These are phyloP conservation scores for Platycheirus rosarum DNA, from an alignment of 2,888 invertebrate genomes.

Conservation along the genomic window DNA sequence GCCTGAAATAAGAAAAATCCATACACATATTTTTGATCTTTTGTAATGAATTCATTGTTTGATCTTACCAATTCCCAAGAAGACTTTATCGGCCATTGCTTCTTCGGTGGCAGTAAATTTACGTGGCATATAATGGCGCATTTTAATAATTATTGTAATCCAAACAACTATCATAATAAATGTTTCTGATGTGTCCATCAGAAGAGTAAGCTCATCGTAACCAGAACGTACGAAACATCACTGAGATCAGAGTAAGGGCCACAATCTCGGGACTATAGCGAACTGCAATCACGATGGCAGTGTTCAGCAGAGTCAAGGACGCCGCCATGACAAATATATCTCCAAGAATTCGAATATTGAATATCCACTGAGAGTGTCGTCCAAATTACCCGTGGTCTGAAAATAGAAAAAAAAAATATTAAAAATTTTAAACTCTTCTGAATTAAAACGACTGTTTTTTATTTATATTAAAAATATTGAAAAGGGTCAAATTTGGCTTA, in stretches of 20 bases:
- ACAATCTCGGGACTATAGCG: constrained; percentile 89
- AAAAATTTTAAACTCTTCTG: too few relatives aligned
- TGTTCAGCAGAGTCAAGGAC: constrained; percentile 87
- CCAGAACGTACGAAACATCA: constrained; percentile 90
- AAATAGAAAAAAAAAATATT: constrained; percentile 20
- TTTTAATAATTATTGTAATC: constrained; percentile 90
- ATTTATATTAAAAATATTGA: too few relatives aligned
- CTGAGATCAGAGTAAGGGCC: constrained; percentile 87
- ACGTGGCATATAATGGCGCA: constrained; percentile 91
- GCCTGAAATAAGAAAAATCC: constrained; percentile 83
- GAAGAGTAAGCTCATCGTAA: constrained; percentile 85
- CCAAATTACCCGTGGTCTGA: constrained; percentile 85
- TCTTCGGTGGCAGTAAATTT: constrained; percentile 91
- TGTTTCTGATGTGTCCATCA: constrained; percentile 89
- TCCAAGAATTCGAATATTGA: constrained; percentile 87
- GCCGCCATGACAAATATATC: constrained; percentile 91
- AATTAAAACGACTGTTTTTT: too few relatives aligned
- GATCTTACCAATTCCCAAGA: constrained; percentile 88
- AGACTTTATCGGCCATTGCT: constrained; percentile 90
- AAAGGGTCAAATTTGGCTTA: too few relatives aligned
- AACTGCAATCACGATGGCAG: constrained; percentile 91
- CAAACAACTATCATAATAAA: constrained; percentile 90
- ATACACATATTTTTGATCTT: too few relatives aligned
- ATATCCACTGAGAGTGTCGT: constrained; percentile 88
- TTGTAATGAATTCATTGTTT: neutral